Conservation (phyloP, 2,797 vertebrate genomes). For the Lophura swinhoii region DNA sequence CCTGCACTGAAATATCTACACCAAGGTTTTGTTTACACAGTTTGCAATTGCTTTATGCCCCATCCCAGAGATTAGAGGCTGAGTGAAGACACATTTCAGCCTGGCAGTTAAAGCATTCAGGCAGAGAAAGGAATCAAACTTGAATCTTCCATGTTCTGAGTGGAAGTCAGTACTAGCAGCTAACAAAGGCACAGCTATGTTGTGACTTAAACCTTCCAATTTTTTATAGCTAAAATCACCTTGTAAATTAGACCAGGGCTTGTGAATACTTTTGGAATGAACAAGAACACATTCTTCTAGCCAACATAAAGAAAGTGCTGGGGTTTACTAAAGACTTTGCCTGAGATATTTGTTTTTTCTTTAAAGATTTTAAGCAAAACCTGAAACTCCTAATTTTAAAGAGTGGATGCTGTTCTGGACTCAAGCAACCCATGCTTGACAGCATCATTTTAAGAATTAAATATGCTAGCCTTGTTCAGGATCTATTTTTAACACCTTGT, state of each 20-base stretch:
- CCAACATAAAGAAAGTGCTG: not conserved
- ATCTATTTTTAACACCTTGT: not conserved
- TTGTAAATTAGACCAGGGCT: not conserved
- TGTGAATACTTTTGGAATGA: not conserved
- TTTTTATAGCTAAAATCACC: not conserved
- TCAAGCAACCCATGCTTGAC: not conserved
- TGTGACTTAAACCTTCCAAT: not conserved
- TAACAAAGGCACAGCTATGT: not conserved
- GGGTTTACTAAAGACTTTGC: not conserved
- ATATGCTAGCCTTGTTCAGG: not conserved
- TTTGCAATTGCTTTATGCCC: not conserved
- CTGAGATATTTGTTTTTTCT: not conserved
- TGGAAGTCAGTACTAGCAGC: not conserved
- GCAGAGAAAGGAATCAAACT: not conserved
- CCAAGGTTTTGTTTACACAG: not conserved
- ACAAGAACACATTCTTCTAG: not conserved
- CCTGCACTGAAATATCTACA: not conserved
- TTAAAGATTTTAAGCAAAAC: not conserved
- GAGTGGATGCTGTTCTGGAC: not conserved
- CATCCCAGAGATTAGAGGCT: not conserved
- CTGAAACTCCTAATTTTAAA: not conserved
- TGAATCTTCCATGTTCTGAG: not conserved
- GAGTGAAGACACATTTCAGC: not conserved
- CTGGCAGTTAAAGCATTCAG: not conserved
- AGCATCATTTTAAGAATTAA: conserved; percentile 30